Evolutionary conservation across 2,113 vertebrate species (phyloP), one percentile per base, ranked within the genome.

Genomic region (Falco punctatus): DNA sequence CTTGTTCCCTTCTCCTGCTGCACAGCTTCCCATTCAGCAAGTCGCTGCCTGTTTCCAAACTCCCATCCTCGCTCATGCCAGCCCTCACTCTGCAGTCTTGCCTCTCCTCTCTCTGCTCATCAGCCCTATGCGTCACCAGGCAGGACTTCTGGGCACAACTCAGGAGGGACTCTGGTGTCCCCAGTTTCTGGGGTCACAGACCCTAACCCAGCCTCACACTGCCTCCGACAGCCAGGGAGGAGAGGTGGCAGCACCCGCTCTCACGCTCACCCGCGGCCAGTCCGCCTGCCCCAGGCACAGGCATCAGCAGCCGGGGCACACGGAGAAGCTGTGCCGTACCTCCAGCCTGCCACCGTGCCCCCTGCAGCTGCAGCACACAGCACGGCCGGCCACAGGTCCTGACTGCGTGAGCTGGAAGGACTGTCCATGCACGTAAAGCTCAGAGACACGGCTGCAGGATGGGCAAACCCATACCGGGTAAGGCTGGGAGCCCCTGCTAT

Each of bases 381-480:
- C 0, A 4, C 14, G 4, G 17, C 44, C 1, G 0, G 26, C 32
- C 11, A 1, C 0, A 64, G 18, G 10, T n/a, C 44, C 33, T 33
- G 18, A 1, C 11, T 1, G 16, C 1, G 1, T 19, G 23, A 40
- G 51, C 35, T 20, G 28, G 32, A 51, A 51, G 57, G n/a, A n/a
- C 1, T 10, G 21, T 22, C 18, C 6, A 1, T 8, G 22, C 13
- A n/a, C 4, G 10, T 8, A 12, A n/a, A 38, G 23, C 5, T 15
- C 38, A 55, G 27, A 72, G 14, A 5, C 35, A 48, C 3, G 4
- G 44, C 15, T 83, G 38, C 54, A 86, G 38, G 44, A 80, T 23
- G 10, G 19, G 27, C 46, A 51, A 92, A 64, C 11, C 58, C 59
- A 15, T 10, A 44, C 0, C 13, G 49, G 44, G 38, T 12, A 65